phyloP scores from a whole-genome alignment of 2,888 invertebrate species.

The Eristalinus sepulchralis region DNA sequence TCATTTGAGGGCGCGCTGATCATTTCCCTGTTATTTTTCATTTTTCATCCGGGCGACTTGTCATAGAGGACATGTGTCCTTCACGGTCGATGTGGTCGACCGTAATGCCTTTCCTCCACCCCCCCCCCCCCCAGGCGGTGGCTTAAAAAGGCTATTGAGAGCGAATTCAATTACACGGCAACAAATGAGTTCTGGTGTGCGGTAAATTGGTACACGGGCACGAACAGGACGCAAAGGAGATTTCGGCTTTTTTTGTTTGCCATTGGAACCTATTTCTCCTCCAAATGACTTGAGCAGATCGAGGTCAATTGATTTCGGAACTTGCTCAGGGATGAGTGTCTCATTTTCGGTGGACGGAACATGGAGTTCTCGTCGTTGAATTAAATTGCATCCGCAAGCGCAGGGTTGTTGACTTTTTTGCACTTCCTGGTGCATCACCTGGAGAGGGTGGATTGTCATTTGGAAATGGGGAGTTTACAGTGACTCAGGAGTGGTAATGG shows the following conservation, averaged over 20 bases:
- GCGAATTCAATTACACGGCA: not conserved
- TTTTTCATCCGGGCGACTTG: not conserved
- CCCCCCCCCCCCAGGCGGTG: no score
- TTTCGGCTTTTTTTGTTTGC: no score
- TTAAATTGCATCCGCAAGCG: not conserved
- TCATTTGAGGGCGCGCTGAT: conserved; percentile 3
- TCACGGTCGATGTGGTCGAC: not conserved
- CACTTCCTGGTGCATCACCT: not conserved
- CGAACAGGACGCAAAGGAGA: not conserved
- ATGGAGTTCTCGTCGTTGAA: not conserved
- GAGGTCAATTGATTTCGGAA: not conserved
- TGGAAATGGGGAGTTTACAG: no score
- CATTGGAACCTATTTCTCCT: not conserved
- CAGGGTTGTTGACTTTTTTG: not conserved
- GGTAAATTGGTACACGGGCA: not conserved
- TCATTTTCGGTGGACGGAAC: no score
- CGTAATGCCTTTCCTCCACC: not conserved
- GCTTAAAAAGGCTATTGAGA: not conserved
- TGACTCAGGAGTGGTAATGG: no score
- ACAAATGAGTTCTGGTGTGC: not conserved
- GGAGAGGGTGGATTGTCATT: not conserved
- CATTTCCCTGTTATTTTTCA: not conserved
- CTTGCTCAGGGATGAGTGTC: not conserved
- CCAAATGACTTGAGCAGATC: not conserved
- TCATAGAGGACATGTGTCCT: not conserved